Conservation (phyloP, 2,888 invertebrate genomes). For the Gnatocerus cornutus region DNA sequence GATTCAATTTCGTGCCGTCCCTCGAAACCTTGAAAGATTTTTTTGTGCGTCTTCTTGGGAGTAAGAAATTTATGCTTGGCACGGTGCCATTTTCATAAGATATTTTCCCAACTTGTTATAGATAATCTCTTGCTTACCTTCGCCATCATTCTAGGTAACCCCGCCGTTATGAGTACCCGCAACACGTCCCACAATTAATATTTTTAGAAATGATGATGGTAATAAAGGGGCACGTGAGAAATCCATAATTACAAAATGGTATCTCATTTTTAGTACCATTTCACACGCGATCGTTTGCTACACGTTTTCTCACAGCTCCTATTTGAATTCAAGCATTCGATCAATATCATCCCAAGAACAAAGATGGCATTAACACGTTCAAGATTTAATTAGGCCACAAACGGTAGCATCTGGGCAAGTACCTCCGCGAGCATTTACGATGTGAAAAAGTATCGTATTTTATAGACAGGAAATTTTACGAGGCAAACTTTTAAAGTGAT, state of each 20-base stretch:
- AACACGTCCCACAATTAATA: conserved; percentile 15
- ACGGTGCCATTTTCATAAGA: conserved; percentile 27
- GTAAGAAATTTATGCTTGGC: conserved; percentile 34
- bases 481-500: conserved; percentile 60
- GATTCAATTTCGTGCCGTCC: conserved; percentile 5
- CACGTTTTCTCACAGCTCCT: background rate
- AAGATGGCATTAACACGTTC: conserved; percentile 15
- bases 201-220: conserved; percentile 28
- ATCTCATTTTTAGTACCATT: conserved; percentile 19
- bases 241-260: conserved; percentile 27
- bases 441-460: conserved; percentile 52
- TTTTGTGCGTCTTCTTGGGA: conserved; percentile 23
- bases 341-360: background rate
- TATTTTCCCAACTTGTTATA: conserved; percentile 33
- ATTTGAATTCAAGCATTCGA: conserved; percentile 6
- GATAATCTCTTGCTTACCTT: conserved; percentile 42
- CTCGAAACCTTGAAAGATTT: conserved; percentile 9
- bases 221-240: conserved; percentile 28
- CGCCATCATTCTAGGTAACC: conserved; percentile 24
- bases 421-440: conserved; percentile 28
- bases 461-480: conserved; percentile 61
- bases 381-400: conserved; percentile 25
- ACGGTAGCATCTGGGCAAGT: conserved; percentile 13
- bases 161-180: background rate
- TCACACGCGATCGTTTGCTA: conserved; percentile 17